Base-by-base conservation (phyloP, 2,888 invertebrate genomes). In the Bugula neritina region DNA sequence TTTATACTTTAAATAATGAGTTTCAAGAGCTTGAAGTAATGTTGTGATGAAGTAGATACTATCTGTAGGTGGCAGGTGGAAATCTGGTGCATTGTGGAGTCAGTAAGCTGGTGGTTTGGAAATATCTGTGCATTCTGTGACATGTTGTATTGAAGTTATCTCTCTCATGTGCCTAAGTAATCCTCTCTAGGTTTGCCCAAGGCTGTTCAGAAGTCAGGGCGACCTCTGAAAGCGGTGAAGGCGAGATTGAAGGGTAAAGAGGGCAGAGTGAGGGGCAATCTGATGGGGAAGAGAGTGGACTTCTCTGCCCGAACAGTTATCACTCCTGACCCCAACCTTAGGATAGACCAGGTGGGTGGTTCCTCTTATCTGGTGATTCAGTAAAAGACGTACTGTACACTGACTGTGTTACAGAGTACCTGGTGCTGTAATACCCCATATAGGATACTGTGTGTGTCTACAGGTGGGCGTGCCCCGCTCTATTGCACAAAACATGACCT, bases 261-360 rank as follows among this genome's bases (percentile, higher is more conserved):
- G 89, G 99, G 99, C 0, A 89, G 99, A 80, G 98, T 99, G 80
- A 89, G 99, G 85, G 99, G 99, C 79, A 99, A 99, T 85, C 89
- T 99, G 79, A 99, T 99, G 99, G 99, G 99, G 72, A 99, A 99
- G 84, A 94, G 99, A 87, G 99, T 99, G 0, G 99, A 99, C 83
- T 99, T 99, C 84, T 98, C 98, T 0, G 99, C 97, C 2, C 91
- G 99, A 84, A 99, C 99, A 80, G 99, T 99, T 80, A 87, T 87
- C 77, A 87, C 87, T 27, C 86, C 87, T 3, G 87, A 87, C 77
- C 87, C 87, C 0, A 87, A 86, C 74, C 78, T 87, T 27, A 95
- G 94, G 82, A 98, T 96, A 43, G 80, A 97, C 93, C 83, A 96
- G 93, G 63, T 63, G 3, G 31, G 63, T 63, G 27, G 27, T 3